Evolutionary conservation across 1,140 invertebrate species (phyloP), one percentile per base, ranked within the genome.

Genomic region (Chionoecetes opilio): DNA sequence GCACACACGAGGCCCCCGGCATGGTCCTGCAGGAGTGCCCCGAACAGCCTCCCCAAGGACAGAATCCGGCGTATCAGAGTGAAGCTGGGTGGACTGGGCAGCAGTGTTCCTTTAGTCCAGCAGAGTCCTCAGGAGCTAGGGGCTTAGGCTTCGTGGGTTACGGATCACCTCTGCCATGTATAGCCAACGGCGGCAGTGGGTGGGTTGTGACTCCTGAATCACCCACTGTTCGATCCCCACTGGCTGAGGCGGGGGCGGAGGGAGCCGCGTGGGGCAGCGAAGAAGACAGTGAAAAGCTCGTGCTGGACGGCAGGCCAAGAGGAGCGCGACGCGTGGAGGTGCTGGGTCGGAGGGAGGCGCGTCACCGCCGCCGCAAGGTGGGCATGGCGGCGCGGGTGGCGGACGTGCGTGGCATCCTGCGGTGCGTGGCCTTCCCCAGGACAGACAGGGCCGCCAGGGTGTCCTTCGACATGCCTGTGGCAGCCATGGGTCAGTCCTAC

Each of bases 301-400:
- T 92, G 21, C 63, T 29, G 8, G 37, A 26, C 82, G 46, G n/a
- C 82, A 92, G 63, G 35, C 41, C 34, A n/a, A 53, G 21, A 41
- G 63, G 38, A 26, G 41, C 32, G 85, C 41, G 34, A 29, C 32
- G 31, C 14, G 63, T 63, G 94, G 92, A 35, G 85, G 37, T 88
- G 87, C 21, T 91, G 32, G 34, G 38, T 53, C 85, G 86, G 32
- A 17, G 29, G 11, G 82, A 53, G 32, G 82, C 21, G 3, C 63
- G 32, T 5, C 35, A 93, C 46, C 90, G 94, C 5, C 91, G 38
- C 41, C 34, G 94, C 29, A 95, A 95, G 53, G 94, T 88, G 1
- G 94, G 94, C n/a, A 85, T 95, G 34, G 87, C 94, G 31, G 94
- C 94, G 17, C 34, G 41, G 37, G 94, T 95, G 90, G 91, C 94